Percentiles rank a stretch among this genome's conserved stretches.
Evolutionary conservation across 1,140 invertebrate genomes (phyloP).

Genomic region (Rhyacophila brunnea): DNA sequence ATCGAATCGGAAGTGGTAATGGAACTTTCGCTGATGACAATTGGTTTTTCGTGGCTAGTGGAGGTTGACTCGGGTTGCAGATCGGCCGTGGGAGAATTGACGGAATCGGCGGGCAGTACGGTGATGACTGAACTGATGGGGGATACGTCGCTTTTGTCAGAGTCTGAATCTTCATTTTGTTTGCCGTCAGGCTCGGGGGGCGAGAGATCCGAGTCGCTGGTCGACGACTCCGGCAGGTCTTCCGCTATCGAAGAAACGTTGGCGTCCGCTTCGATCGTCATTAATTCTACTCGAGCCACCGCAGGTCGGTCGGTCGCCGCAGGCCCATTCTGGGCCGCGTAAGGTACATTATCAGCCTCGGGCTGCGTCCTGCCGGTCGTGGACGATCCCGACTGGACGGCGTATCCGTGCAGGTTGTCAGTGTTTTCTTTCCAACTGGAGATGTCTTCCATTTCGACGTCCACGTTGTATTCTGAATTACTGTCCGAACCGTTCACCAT

Average conservation of each 20-base stretch:
- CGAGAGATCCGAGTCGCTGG: slow-evolving; percentile 12
- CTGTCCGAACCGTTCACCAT: slow-evolving; percentile 58
- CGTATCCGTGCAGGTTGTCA: slow-evolving; percentile 18
- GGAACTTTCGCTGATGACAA: too few species aligned
- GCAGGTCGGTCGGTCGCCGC: background rate
- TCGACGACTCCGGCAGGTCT: slow-evolving; percentile 9
- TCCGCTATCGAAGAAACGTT: background rate
- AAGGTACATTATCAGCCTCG: background rate
- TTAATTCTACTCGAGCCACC: slow-evolving; percentile 14
- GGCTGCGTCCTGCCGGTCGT: background rate
- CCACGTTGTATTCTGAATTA: slow-evolving; percentile 64
- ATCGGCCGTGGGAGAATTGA: too few species aligned
- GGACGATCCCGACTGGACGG: slow-evolving; percentile 12
- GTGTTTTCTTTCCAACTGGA: slow-evolving; percentile 53
- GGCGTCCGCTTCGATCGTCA: slow-evolving; percentile 10
- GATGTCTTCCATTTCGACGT: slow-evolving; percentile 68
- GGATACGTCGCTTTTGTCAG: slow-evolving; percentile 1
- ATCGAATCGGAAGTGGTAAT: too few species aligned
- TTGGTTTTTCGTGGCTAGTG: too few species aligned
- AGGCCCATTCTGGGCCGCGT: slow-evolving; percentile 8
- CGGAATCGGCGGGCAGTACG: background rate
- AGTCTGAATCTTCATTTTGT: background rate
- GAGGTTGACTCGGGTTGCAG: too few species aligned
- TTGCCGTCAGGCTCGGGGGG: slow-evolving; percentile 1
- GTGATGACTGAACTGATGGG: background rate